Percentiles rank a stretch among this genome's conserved stretches.
phyloP scores from a whole-genome alignment of 2,888 invertebrate genomes.

The Drosophila mayaguana region DNA sequence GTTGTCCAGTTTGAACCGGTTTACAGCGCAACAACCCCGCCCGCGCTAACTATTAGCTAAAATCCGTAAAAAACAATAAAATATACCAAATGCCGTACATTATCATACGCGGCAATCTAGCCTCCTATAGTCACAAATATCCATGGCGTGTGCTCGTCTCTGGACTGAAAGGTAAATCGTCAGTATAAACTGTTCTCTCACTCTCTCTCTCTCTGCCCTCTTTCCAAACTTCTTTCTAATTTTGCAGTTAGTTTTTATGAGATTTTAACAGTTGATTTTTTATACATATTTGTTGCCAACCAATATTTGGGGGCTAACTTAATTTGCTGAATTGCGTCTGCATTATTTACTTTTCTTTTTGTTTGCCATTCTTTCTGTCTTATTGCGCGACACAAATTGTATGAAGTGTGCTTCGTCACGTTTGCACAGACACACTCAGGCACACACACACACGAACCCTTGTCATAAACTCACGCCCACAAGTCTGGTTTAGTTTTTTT shows the following conservation, averaged over 20 bases:
- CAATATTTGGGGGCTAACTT: conserved; percentile 19
- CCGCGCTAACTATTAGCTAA: conserved; percentile 55
- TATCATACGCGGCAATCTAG: conserved; percentile 94
- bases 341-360: conserved; percentile 22
- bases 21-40: conserved; percentile 40
- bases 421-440: conserved; percentile 16
- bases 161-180: conserved; percentile 91
- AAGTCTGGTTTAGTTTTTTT: conserved; percentile 40
- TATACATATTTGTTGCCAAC: conserved; percentile 16
- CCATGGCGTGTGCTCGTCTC: conserved; percentile 95
- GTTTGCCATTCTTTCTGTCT: conserved; percentile 30
- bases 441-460: conserved; percentile 17
- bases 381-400: conserved; percentile 68
- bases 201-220: conserved; percentile 1
- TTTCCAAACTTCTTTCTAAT: neutral
- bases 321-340: conserved; percentile 31
- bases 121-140: conserved; percentile 93
- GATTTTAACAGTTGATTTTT: conserved; percentile 36
- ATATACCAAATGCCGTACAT: conserved; percentile 92
- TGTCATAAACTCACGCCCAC: conserved; percentile 37
- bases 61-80: conserved; percentile 16
- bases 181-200: conserved; percentile 16
- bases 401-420: conserved; percentile 54
- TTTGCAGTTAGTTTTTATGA: conserved; percentile 8
- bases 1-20: conserved; percentile 54